A percentile compares a stretch with the other conserved stretches of the same genome.
phyloP scores from a whole-genome alignment of 2,888 invertebrate species.

The Lasioglossum malachurum region DNA sequence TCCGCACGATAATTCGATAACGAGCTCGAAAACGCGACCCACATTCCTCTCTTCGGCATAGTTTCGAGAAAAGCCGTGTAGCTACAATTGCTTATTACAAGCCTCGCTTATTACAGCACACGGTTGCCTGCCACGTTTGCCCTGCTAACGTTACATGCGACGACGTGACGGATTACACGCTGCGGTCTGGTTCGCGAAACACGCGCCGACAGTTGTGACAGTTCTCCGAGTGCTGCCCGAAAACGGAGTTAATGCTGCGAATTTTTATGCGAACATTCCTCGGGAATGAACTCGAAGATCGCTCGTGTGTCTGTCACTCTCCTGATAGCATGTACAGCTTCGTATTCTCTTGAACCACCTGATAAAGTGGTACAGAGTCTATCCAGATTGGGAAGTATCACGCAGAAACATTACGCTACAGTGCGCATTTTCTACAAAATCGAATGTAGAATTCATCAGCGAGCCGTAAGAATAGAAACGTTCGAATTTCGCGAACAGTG shows the following conservation, averaged over 20 bases:
- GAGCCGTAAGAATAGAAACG: not conserved
- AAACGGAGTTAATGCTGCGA: not conserved
- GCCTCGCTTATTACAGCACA: not conserved
- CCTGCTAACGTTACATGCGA: not conserved
- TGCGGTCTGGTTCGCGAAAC: not conserved
- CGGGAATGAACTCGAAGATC: not conserved
- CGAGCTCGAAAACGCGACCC: not conserved
- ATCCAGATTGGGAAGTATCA: no score
- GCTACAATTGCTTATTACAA: not conserved
- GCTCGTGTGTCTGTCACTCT: not conserved
- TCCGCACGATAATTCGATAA: slow-evolving; percentile 12
- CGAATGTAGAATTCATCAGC: no score
- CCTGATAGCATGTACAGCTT: no score
- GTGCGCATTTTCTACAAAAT: no score
- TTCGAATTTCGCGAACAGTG: not conserved
- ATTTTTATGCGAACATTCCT: not conserved
- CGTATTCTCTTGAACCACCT: no score
- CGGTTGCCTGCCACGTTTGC: not conserved
- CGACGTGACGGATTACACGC: not conserved
- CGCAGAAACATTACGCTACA: no score
- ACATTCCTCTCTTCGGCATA: no score
- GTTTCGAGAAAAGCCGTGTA: not conserved
- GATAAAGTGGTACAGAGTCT: no score
- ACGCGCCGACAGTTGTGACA: not conserved
- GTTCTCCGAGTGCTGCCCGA: not conserved